Evolutionary conservation across 2,797 vertebrate genomes (phyloP).

Genomic region (Erithacus rubecula): DNA sequence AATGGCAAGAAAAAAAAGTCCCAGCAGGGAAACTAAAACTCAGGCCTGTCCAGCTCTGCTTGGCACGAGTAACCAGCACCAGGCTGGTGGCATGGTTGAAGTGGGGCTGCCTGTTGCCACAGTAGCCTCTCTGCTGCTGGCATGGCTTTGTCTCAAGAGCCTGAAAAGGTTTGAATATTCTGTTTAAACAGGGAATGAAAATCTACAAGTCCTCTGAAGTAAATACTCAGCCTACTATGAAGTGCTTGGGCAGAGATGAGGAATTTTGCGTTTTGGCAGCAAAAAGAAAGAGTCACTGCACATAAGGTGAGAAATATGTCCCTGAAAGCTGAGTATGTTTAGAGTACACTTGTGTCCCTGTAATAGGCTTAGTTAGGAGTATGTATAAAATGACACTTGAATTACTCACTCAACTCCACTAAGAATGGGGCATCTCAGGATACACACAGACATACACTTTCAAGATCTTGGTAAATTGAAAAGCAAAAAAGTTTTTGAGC

Average conservation of each 20-base stretch:
- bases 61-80: neutral
- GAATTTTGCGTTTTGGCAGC: neutral
- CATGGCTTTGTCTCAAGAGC: neutral
- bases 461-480: neutral
- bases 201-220: neutral
- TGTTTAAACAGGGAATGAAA: neutral
- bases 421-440: neutral
- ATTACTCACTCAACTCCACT: neutral
- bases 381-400: neutral
- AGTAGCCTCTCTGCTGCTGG: neutral
- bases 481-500: neutral
- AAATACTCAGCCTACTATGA: neutral
- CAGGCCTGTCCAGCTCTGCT: neutral
- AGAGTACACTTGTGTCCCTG: neutral
- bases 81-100: neutral
- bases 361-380: neutral
- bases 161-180: neutral
- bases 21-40: neutral
- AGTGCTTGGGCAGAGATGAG: rapidly evolving
- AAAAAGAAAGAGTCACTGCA: neutral
- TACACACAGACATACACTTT: neutral
- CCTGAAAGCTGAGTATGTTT: neutral
- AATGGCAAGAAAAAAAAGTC: neutral
- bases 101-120: neutral
- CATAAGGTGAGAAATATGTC: neutral